Evolutionary conservation across 1,140 invertebrate genomes (phyloP), one percentile per base, ranked within the genome.

Genomic region (Cardiocondyla obscurior): DNA sequence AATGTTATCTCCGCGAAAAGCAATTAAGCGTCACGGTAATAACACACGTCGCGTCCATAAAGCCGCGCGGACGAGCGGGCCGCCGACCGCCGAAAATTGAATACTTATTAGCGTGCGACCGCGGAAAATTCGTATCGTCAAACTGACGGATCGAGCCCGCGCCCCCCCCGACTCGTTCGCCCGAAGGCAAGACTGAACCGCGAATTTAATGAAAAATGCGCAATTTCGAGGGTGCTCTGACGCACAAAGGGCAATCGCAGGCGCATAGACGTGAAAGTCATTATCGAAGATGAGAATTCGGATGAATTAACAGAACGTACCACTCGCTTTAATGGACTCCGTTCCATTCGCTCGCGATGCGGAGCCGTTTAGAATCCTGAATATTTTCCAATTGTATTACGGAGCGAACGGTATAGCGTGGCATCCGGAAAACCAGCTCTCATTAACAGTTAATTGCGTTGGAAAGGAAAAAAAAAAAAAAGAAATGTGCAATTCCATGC

Each of bases 1-100:
- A 79, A 79, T 69, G 64, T 79, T 79, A 79, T 69, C 76, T 49
- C 60, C 19, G 62, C 76, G 42, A 69, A 69, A 69, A 69, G 76
- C 76, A 79, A 79, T 79, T 79, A 79, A 79, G 64, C 64, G 16
- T 39, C 39, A 33, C 51, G 46, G 49, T 44, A 79, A 79, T 79
- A 79, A 79, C 64, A 30, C 49, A 65, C 46, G 64, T 67, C 74
- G 62, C 55, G 42, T 51, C 49, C 64, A 55, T 79, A 79, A 79
- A 79, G 33, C 44, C 44, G n/a, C n/a, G 69, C n/a, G n/a, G n/a
- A 16, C 19, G 14, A 16, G 14, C 49, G 6, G 14, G 6, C 12
- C 53, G 39, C n/a, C 53, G 53, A 14, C 39, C 36, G 28, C 44
- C 53, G 57, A 76, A 64, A 76, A 76, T 76, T 76, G 73, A 76